Percentiles rank a stretch among this genome's conserved stretches.
Evolutionary conservation across 2,797 vertebrate species (phyloP).

Genomic region (Pipistrellus pipistrellus): DNA sequence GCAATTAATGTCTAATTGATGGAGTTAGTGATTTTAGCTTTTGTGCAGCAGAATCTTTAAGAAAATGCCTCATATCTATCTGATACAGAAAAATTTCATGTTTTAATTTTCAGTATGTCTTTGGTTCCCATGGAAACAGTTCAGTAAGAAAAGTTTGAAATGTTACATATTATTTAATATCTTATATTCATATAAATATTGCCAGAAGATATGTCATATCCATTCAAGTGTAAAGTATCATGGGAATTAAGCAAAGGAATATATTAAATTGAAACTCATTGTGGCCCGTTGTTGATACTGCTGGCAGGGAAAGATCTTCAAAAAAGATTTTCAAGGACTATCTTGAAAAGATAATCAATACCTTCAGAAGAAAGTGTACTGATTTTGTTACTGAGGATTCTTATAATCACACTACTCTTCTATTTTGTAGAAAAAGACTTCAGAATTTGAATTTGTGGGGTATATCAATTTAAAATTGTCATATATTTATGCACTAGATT

Average conservation of each 20-base stretch:
- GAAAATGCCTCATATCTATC: background rate
- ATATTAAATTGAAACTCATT: constrained; percentile 85
- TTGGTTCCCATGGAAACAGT: constrained; percentile 87
- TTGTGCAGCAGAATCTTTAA: constrained; percentile 67
- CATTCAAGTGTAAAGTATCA: constrained; percentile 84
- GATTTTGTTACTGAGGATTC: constrained; percentile 71
- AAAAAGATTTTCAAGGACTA: constrained; percentile 73
- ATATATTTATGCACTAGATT: constrained; percentile 45
- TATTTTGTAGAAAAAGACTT: constrained; percentile 21
- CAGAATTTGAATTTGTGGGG: constrained; percentile 25
- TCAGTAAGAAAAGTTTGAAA: constrained; percentile 85
- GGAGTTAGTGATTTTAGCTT: constrained; percentile 56
- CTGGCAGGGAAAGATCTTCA: constrained; percentile 82
- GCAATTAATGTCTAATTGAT: constrained; percentile 81
- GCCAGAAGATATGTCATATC: constrained; percentile 86
- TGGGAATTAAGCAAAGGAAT: constrained; percentile 84
- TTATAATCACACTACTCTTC: background rate
- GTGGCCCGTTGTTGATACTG: constrained; percentile 79
- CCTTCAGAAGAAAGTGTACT: constrained; percentile 69
- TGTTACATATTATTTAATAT: constrained; percentile 87
- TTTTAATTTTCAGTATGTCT: constrained; percentile 83
- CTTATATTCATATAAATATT: constrained; percentile 86
- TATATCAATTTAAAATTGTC: background rate
- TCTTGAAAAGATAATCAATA: constrained; percentile 83
- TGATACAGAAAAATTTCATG: background rate